Percentiles rank a stretch among this genome's conserved stretches.
phyloP scores from a whole-genome alignment of 2,797 vertebrate genomes.

The Miichthys miiuy region DNA sequence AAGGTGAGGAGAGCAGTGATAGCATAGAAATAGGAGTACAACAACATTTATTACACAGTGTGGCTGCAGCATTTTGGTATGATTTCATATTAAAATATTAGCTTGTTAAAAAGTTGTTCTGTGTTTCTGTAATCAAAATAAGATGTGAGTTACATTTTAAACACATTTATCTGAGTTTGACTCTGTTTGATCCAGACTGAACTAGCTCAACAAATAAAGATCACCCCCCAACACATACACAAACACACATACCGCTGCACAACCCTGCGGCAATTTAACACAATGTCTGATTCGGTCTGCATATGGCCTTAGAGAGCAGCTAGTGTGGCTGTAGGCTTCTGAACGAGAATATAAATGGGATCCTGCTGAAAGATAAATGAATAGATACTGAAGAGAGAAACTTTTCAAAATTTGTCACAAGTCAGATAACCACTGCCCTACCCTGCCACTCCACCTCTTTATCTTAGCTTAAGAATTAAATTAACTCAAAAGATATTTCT shows the following conservation, averaged over 20 bases:
- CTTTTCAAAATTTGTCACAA: neutral
- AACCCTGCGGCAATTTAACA: too few relatives aligned
- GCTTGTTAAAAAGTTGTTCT: neutral
- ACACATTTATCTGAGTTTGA: neutral
- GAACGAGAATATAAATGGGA: neutral
- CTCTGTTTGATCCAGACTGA: neutral
- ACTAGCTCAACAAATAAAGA: too few relatives aligned
- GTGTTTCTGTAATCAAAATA: neutral
- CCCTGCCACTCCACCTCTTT: neutral
- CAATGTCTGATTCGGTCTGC: too few relatives aligned
- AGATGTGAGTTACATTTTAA: neutral
- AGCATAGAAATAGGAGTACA: neutral
- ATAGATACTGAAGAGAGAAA: neutral
- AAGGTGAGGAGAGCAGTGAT: conserved; percentile 13
- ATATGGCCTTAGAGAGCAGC: neutral
- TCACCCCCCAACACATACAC: too few relatives aligned
- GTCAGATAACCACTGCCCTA: neutral
- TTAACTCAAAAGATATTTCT: neutral
- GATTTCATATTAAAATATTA: neutral
- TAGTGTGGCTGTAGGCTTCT: neutral
- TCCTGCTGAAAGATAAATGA: neutral
- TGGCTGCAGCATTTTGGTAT: neutral
- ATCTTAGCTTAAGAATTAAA: neutral
- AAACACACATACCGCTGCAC: too few relatives aligned
- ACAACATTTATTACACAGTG: neutral